Percentiles rank a stretch among this genome's conserved stretches.
Evolutionary conservation across 2,113 vertebrate genomes (phyloP).

Genomic region (Circaetus gallicus): DNA sequence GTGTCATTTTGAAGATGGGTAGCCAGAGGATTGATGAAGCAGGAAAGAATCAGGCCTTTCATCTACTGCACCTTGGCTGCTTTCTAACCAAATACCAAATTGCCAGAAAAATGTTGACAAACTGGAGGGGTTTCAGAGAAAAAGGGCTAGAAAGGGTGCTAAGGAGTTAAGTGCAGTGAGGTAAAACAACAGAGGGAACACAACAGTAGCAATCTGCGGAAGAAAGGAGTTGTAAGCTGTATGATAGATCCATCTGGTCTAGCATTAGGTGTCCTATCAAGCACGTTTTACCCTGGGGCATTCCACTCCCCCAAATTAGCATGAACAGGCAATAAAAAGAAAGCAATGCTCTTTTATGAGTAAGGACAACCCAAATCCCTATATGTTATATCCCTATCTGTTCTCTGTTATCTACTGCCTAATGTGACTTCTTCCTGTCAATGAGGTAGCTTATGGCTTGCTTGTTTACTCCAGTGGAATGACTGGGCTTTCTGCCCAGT

Average conservation of each 20-base stretch:
- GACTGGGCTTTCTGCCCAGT: not conserved
- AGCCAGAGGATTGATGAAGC: not conserved
- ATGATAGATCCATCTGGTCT: not conserved
- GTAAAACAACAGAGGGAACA: not conserved
- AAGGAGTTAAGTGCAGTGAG: not conserved
- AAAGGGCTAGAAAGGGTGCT: not conserved
- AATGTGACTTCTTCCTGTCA: not conserved
- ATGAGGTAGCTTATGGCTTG: not conserved
- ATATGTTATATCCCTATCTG: not conserved
- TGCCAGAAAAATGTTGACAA: not conserved
- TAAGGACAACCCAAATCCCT: not conserved
- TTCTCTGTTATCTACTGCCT: not conserved
- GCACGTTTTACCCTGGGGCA: not conserved
- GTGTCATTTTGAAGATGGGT: not conserved
- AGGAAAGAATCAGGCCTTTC: not conserved
- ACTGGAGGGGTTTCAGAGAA: not conserved
- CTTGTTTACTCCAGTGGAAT: not conserved
- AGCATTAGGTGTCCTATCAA: not conserved
- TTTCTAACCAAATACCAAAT: not conserved
- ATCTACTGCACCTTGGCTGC: not conserved
- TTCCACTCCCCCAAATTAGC: not conserved
- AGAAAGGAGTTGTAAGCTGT: not conserved
- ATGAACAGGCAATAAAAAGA: not conserved
- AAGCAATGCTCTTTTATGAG: not conserved
- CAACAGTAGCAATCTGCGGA: not conserved